Evolutionary conservation across 2,888 invertebrate species (phyloP).

Genomic region (Drosophila rellima): DNA sequence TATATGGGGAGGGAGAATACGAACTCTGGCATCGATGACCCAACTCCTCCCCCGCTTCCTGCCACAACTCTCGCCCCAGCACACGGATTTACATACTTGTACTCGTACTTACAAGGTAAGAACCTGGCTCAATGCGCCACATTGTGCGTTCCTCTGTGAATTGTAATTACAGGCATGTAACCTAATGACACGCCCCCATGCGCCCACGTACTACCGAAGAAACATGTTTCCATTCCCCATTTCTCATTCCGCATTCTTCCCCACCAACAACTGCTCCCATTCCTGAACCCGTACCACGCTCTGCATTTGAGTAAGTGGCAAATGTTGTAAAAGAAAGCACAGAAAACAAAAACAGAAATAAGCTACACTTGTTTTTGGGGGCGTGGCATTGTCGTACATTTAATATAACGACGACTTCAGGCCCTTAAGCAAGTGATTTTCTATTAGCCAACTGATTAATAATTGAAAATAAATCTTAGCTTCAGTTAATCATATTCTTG

Average conservation of each 20-base stretch:
- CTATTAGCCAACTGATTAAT: conserved; percentile 4
- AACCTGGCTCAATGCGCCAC: conserved; percentile 32
- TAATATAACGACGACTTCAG: conserved; percentile 23
- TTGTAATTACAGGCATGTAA: conserved; percentile 79
- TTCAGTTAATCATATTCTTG: conserved; percentile 2
- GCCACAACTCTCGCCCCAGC: neutral
- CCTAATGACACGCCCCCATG: conserved; percentile 72
- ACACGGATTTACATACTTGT: conserved; percentile 46
- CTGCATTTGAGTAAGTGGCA: conserved; percentile 62
- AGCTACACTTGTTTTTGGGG: neutral
- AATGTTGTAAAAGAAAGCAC: conserved; percentile 67
- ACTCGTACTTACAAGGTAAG: conserved; percentile 23
- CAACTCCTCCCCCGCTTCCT: neutral
- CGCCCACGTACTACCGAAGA: conserved; percentile 38
- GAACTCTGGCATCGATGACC: conserved; percentile 67
- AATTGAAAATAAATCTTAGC: conserved; percentile 9
- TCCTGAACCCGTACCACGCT: conserved; percentile 5
- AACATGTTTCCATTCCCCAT: conserved; percentile 43
- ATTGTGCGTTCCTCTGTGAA: conserved; percentile 66
- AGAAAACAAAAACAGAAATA: conserved; percentile 20
- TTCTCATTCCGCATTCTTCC: neutral
- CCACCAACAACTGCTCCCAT: conserved; percentile 4
- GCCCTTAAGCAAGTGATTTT: conserved; percentile 15
- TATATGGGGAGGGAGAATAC: neutral
- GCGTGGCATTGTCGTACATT: conserved; percentile 17